Conservation (phyloP, 2,888 invertebrate species). For the Diaphora mendica region DNA sequence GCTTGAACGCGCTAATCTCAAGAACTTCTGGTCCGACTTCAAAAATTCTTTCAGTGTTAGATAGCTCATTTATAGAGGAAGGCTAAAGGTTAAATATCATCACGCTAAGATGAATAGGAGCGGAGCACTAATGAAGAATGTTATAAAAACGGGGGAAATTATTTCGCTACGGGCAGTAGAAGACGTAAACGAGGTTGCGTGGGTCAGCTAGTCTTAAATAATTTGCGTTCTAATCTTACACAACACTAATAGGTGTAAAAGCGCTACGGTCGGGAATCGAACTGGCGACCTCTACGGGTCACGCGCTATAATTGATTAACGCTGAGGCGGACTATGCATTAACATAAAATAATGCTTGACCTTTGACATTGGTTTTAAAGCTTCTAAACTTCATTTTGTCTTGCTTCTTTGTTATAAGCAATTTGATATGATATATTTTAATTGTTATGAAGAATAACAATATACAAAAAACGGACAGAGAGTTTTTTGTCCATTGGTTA, state of each 20-base stretch:
- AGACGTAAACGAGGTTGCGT: no score
- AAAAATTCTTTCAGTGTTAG: no score
- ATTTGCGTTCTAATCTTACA: constrained; percentile 60
- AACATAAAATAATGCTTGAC: constrained; percentile 86
- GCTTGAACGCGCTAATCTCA: no score
- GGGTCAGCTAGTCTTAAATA: no score
- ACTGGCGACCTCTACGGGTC: constrained; percentile 77
- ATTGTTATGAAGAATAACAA: constrained; percentile 9
- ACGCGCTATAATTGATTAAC: constrained; percentile 84
- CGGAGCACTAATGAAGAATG: no score
- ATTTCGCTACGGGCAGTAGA: no score
- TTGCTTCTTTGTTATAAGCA: constrained; percentile 54
- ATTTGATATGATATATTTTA: constrained; percentile 25
- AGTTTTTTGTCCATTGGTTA: background rate
- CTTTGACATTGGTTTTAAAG: constrained; percentile 80
- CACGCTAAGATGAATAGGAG: no score
- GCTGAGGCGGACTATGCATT: constrained; percentile 78
- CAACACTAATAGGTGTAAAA: constrained; percentile 74
- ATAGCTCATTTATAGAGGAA: no score
- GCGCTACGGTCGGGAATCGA: constrained; percentile 67
- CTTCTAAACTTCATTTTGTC: constrained; percentile 68
- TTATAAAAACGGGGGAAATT: no score
- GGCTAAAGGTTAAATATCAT: no score
- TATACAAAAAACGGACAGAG: background rate
- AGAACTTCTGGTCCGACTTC: no score